phyloP scores from a whole-genome alignment of 1,140 invertebrate genomes.

The Piezodorus guildinii region DNA sequence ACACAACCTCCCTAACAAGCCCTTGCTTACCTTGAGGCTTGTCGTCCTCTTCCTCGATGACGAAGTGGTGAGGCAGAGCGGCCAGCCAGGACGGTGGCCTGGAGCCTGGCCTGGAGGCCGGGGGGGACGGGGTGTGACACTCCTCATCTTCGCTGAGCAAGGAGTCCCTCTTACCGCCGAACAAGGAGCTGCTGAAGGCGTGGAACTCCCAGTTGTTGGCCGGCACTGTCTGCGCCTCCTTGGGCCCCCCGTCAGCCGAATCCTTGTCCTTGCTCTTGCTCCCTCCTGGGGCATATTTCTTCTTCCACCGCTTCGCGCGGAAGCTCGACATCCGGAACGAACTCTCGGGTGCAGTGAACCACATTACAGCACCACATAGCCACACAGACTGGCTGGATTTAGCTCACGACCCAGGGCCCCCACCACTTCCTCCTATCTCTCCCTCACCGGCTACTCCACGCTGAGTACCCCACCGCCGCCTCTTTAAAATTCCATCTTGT shows the following conservation, averaged over 20 bases:
- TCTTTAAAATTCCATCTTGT: too few species aligned
- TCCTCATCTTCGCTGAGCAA: slow-evolving; percentile 13
- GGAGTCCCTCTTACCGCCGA: slow-evolving; percentile 23
- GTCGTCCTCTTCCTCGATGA: slow-evolving; percentile 26
- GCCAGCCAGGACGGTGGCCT: slow-evolving; percentile 29
- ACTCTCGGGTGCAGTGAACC: slow-evolving; percentile 31
- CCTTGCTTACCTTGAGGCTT: not conserved
- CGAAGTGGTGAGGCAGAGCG: slow-evolving; percentile 27
- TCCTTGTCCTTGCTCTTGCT: slow-evolving; percentile 18
- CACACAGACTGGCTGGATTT: slow-evolving; percentile 3
- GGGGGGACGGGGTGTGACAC: slow-evolving; percentile 19
- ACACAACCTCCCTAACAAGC: not conserved
- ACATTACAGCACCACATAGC: slow-evolving; percentile 27
- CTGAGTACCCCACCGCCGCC: not conserved
- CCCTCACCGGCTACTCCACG: not conserved
- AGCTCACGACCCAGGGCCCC: not conserved
- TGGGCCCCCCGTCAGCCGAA: slow-evolving; percentile 9
- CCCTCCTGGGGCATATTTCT: slow-evolving; percentile 32
- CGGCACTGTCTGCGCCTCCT: slow-evolving; percentile 17
- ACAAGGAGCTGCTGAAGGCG: slow-evolving; percentile 32
- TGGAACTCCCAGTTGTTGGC: slow-evolving; percentile 37
- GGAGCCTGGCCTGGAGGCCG: slow-evolving; percentile 24
- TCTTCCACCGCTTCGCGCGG: slow-evolving; percentile 33
- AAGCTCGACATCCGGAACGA: slow-evolving; percentile 35
- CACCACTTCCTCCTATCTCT: not conserved